A percentile compares a stretch with the other conserved stretches of the same genome.
phyloP scores from a whole-genome alignment of 37 sponge, comb jelly and placozoan species.

The Oopsacas minuta region DNA sequence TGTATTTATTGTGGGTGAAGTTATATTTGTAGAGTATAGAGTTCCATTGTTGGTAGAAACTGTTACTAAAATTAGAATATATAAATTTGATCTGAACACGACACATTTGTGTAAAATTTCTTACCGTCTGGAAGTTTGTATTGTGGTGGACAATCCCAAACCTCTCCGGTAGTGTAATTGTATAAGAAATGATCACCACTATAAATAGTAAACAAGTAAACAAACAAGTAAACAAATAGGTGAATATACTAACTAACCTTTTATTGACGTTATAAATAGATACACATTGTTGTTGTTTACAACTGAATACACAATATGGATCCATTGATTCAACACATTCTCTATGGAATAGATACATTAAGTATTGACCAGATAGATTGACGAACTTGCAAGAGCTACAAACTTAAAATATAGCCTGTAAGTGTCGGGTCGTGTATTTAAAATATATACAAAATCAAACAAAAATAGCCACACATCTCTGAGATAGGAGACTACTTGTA shows the following conservation, averaged over 20 bases:
- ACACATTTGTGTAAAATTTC: too few relatives aligned
- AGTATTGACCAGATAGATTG: neutral
- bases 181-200: neutral
- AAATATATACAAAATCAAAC: too few relatives aligned
- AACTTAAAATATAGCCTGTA: too few relatives aligned
- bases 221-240: neutral
- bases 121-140: neutral
- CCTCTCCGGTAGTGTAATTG: neutral
- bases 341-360: neutral
- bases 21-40: too few relatives aligned
- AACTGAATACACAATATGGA: constrained; percentile 18
- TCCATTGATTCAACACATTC: neutral
- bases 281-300: neutral
- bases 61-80: too few relatives aligned
- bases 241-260: neutral
- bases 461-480: too few relatives aligned
- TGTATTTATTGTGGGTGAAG: too few relatives aligned
- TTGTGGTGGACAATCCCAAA: neutral
- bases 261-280: neutral
- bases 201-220: neutral
- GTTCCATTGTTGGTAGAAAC: too few relatives aligned
- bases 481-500: too few relatives aligned
- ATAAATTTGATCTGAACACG: too few relatives aligned
- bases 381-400: too few relatives aligned
- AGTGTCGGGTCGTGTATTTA: too few relatives aligned